These are phyloP conservation scores for Busseola fusca DNA, from an alignment of 2,888 invertebrate genomes.

Conservation along the genomic window DNA sequence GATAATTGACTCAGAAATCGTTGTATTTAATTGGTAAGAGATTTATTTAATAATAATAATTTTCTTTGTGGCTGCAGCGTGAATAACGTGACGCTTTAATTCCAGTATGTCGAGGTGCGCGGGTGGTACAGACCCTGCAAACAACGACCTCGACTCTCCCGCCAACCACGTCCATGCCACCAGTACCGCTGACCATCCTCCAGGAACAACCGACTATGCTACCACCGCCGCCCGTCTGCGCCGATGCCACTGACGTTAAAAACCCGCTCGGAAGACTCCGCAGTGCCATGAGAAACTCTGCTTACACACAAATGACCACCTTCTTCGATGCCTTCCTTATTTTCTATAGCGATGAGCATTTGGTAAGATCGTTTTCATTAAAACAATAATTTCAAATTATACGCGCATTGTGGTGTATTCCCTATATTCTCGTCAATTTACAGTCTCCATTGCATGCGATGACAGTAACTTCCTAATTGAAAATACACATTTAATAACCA, in stretches of 20 bases:
- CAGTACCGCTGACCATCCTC: constrained; percentile 68
- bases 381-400: neutral
- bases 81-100: constrained; percentile 5
- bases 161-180: constrained; percentile 60
- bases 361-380: constrained; percentile 83
- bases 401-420: too few relatives aligned
- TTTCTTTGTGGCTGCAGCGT: neutral
- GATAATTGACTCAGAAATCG: neutral
- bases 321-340: constrained; percentile 92
- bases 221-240: constrained; percentile 70
- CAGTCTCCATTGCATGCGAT: neutral
- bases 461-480: neutral
- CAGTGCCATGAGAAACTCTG: constrained; percentile 84
- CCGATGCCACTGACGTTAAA: constrained; percentile 71
- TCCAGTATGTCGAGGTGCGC: constrained; percentile 74
- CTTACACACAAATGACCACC: constrained; percentile 78
- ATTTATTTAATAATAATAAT: neutral
- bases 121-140: constrained; percentile 60
- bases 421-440: neutral
- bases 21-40: neutral
- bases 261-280: constrained; percentile 82
- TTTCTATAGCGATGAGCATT: constrained; percentile 94
- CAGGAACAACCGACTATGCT: constrained; percentile 70
- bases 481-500: constrained; percentile 1
- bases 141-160: constrained; percentile 63